Base-by-base conservation (phyloP, 2,113 vertebrate genomes). In the Ranitomeya imitator region DNA sequence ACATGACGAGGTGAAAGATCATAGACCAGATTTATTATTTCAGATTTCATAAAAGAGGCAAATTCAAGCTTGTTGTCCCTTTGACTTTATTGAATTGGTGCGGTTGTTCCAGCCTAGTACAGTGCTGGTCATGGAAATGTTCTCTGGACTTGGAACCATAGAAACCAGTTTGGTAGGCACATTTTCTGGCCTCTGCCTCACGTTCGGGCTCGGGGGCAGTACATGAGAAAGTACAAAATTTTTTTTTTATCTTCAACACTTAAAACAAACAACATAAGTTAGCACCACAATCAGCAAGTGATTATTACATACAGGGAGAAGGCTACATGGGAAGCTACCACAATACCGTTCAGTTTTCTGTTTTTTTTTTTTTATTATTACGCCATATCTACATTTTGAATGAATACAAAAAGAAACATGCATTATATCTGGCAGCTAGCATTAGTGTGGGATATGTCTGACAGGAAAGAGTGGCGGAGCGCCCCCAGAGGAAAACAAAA, bases 261-360 rank as follows among this genome's bases (percentile, higher is more conserved):
- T 89, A 83, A 65, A 83, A 85, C 81, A 90, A 18, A 82, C 63
- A 84, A 85, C 91, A 94, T 90, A 92, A 94, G 93, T 95, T 95
- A 96, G 95, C 95, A 96, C 95, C 95, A 94, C 91, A 91, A 78
- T 88, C 90, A 90, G 93, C 90, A 21, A 90, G 92, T 3, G 88
- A 90, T 83, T 63, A 91, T 91, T 13, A 0, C 21, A 14, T 60
- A 76, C 71, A 87, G 0, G 79, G 9, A 31, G 71, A 26, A 18
- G 8, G n/a, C 79, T 90, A 87, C 89, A 31, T 0, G n/a, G 91
- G 87, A 90, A 92, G 91, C 89, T 91, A 86, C 89, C 65, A 12
- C 21, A 26, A 60, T 81, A 81, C 86, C 90, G 82, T 2, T 61
- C 77, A 83, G 77, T 7, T 54, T 76, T 77, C 14, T 19, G 37